Evolutionary conservation across 2,113 vertebrate genomes (phyloP).

Genomic region (Pao palembangensis): DNA sequence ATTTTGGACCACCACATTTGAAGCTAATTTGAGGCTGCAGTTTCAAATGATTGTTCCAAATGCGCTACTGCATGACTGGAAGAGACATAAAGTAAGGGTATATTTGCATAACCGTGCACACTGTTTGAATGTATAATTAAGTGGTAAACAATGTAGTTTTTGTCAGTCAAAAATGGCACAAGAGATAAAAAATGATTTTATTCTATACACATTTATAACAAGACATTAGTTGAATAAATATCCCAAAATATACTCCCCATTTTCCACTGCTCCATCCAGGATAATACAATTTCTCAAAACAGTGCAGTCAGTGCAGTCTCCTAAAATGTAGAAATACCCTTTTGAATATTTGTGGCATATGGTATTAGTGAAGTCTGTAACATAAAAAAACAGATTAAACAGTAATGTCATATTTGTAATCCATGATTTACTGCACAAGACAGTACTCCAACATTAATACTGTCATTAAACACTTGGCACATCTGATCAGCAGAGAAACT

Average conservation of each 20-base stretch:
- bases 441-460: not conserved
- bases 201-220: slow-evolving; percentile 48
- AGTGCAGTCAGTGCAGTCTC: not conserved
- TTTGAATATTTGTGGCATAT: slow-evolving; percentile 14
- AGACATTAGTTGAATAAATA: slow-evolving; percentile 54
- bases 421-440: not conserved
- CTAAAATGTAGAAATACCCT: slow-evolving; percentile 15
- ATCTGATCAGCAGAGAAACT: too few species aligned
- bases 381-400: slow-evolving; percentile 5
- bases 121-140: not conserved
- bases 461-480: not conserved
- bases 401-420: slow-evolving; percentile 4
- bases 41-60: too few species aligned
- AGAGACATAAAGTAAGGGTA: too few species aligned
- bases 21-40: too few species aligned
- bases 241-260: not conserved
- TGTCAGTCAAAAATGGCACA: not conserved
- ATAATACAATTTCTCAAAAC: slow-evolving; percentile 6
- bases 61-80: too few species aligned
- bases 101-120: too few species aligned
- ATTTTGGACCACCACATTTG: too few species aligned
- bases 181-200: slow-evolving; percentile 44
- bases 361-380: slow-evolving; percentile 8
- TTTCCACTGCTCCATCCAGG: slow-evolving; percentile 8
- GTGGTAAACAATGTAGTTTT: not conserved